Evolutionary conservation across 2,888 invertebrate genomes (phyloP).

Genomic region (Ophion costatus): DNA sequence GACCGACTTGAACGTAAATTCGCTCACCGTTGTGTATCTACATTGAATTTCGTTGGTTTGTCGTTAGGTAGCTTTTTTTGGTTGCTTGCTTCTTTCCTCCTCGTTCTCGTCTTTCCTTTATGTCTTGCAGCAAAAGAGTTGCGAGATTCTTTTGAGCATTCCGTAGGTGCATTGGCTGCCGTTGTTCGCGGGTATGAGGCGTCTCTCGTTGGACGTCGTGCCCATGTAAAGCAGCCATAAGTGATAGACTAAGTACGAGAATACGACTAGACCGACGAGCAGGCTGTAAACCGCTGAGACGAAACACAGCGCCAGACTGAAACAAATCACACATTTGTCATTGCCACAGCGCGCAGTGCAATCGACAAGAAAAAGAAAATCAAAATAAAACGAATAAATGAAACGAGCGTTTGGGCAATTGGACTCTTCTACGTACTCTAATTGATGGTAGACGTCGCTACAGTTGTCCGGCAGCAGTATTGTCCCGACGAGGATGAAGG

Average conservation of each 20-base stretch:
- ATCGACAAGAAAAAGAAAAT: too few relatives aligned
- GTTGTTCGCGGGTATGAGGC: constrained; percentile 58
- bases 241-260: constrained; percentile 82
- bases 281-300: constrained; percentile 83
- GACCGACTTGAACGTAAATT: constrained; percentile 8
- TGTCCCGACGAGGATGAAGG: constrained; percentile 87
- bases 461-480: constrained; percentile 93
- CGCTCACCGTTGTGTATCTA: constrained; percentile 18
- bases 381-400: too few relatives aligned
- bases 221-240: constrained; percentile 81
- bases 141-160: constrained; percentile 74
- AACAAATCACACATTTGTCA: constrained; percentile 70
- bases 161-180: constrained; percentile 73
- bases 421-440: constrained; percentile 86
- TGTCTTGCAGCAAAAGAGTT: constrained; percentile 78
- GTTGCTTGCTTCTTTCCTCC: background rate
- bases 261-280: constrained; percentile 79
- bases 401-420: too few relatives aligned
- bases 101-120: constrained; percentile 57
- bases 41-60: constrained; percentile 22
- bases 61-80: constrained; percentile 15
- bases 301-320: constrained; percentile 84
- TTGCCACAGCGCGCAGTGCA: too few relatives aligned
- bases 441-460: constrained; percentile 92
- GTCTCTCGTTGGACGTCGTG: constrained; percentile 79